These are phyloP conservation scores for Meloidogyne exigua DNA, from an alignment of 1,140 invertebrate species.

Conservation along the genomic window DNA sequence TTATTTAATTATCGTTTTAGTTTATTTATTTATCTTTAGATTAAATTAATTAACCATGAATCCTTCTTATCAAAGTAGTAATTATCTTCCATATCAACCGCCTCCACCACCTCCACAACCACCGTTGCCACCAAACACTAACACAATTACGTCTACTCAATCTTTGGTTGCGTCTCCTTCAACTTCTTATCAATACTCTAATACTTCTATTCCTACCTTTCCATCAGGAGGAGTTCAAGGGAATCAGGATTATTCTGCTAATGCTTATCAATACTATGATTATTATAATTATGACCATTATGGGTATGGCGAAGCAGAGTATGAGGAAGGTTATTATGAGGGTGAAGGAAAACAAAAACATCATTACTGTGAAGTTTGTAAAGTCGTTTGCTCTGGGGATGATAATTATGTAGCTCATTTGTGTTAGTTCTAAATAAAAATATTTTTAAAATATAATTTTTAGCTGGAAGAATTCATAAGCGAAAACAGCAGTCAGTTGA, in stretches of 20 bases:
- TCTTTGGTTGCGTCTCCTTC: not conserved
- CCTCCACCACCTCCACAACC: slow-evolving; percentile 22
- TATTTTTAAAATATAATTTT: not conserved
- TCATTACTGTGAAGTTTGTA: slow-evolving; percentile 11
- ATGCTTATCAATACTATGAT: not conserved
- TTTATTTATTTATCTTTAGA: not conserved
- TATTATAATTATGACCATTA: not conserved
- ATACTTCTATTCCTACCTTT: not conserved
- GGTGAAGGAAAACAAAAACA: not conserved
- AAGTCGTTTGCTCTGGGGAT: not conserved
- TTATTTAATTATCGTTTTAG: not conserved
- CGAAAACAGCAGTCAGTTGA: not conserved
- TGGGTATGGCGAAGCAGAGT: not conserved
- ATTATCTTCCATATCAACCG: slow-evolving; percentile 7
- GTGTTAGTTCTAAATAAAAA: not conserved
- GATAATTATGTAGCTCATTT: slow-evolving; percentile 9
- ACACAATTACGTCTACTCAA: not conserved
- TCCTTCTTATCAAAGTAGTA: not conserved
- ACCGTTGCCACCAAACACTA: not conserved
- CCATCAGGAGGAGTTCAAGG: not conserved
- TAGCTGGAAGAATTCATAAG: not conserved
- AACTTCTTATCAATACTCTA: not conserved
- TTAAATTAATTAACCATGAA: not conserved
- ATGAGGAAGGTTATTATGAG: not conserved
- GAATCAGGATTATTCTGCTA: not conserved